phyloP scores from a whole-genome alignment of 2,113 vertebrate genomes.

The Lathamus discolor region DNA sequence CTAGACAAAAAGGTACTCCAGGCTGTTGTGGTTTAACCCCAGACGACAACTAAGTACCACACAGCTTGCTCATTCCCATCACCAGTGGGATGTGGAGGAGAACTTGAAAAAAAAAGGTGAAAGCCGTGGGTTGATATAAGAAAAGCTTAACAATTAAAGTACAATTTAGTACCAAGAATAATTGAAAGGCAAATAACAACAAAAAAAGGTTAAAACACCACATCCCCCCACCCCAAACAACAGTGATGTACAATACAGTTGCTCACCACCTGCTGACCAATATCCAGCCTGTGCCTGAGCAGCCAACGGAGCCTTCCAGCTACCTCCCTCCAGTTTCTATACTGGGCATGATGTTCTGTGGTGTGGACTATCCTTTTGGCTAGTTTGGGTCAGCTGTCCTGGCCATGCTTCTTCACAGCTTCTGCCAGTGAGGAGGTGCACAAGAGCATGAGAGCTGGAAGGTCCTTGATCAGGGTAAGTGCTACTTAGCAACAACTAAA shows the following conservation, averaged over 20 bases:
- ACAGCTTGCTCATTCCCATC: not conserved
- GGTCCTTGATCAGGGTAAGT: not conserved
- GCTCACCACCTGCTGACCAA: not conserved
- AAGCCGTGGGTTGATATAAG: not conserved
- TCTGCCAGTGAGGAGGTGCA: not conserved
- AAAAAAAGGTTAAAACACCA: not conserved
- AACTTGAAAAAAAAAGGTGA: not conserved
- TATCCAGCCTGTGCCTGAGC: not conserved
- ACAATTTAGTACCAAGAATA: not conserved
- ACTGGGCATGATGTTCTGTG: not conserved
- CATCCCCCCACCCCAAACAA: not conserved
- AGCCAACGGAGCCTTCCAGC: not conserved
- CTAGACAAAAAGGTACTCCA: not conserved
- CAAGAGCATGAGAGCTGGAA: not conserved
- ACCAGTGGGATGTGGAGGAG: not conserved
- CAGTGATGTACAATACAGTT: not conserved
- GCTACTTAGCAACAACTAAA: not conserved
- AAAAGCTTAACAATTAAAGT: not conserved
- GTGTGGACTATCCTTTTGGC: not conserved
- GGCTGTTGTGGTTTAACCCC: not conserved
- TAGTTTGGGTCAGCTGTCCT: not conserved
- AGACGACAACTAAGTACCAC: fast-evolving
- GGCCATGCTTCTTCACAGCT: not conserved
- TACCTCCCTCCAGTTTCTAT: not conserved
- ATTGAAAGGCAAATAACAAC: not conserved